Conservation (phyloP, 2,888 invertebrate species). For the Watsonalla binaria region DNA sequence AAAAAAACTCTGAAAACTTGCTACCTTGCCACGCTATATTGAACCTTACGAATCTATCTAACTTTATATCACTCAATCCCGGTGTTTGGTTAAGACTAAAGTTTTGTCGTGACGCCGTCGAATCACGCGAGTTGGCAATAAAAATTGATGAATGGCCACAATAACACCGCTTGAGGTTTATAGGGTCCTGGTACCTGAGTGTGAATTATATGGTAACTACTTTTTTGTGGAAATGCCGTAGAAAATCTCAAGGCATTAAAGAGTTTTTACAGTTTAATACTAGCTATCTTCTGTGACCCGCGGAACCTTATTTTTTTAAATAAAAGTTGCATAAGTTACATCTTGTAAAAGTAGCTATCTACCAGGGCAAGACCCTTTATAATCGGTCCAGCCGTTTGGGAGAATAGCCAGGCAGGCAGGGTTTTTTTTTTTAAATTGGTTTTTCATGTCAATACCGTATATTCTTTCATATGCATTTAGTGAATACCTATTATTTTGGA, state of each 20-base stretch:
- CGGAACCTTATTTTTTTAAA: no score
- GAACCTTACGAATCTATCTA: conserved; percentile 3
- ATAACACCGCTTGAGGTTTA: conserved; percentile 29
- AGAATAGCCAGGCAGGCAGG: no score
- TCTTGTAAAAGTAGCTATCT: no score
- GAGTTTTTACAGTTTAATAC: no score
- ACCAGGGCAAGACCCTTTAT: no score
- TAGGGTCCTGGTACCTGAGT: conserved; percentile 21
- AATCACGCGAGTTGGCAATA: conserved; percentile 51
- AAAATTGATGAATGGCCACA: conserved; percentile 52
- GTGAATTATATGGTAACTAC: conserved; percentile 12
- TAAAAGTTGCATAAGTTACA: no score
- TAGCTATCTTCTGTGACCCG: no score
- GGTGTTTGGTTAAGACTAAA: conserved; percentile 7
- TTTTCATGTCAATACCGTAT: no score
- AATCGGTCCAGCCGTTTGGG: no score
- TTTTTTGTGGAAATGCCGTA: not conserved
- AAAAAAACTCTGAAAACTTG: not conserved
- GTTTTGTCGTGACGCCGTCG: conserved; percentile 22
- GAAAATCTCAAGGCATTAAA: not conserved
- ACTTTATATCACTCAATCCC: conserved; percentile 9
- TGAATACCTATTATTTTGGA: no score
- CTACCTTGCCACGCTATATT: not conserved
- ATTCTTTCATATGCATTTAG: no score
- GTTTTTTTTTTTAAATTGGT: no score